Conservation (phyloP, 2,797 vertebrate species). For the Meriones psammophilus region DNA sequence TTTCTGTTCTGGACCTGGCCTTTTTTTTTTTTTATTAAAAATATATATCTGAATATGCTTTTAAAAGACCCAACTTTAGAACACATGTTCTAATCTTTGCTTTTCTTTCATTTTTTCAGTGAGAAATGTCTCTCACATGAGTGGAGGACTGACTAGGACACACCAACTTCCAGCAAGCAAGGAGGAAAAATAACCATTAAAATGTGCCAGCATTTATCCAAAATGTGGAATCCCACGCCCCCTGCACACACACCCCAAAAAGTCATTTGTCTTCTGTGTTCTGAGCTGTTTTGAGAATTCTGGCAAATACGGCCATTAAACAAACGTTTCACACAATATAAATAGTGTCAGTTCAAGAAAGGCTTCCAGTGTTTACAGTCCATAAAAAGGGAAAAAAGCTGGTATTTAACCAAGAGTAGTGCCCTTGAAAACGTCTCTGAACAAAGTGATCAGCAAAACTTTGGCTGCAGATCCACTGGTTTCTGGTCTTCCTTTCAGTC, state of each 20-base stretch:
- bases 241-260: constrained; percentile 61
- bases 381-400: constrained; percentile 73
- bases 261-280: constrained; percentile 86
- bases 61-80: constrained; percentile 15
- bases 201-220: constrained; percentile 68
- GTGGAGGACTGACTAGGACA: constrained; percentile 11
- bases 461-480: constrained; percentile 84
- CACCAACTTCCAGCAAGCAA: constrained; percentile 53
- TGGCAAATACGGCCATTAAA: constrained; percentile 85
- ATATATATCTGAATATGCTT: constrained; percentile 47
- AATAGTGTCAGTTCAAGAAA: constrained; percentile 87
- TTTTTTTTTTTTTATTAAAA: neutral
- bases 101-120: constrained; percentile 66
- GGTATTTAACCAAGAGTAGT: constrained; percentile 83
- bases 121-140: constrained; percentile 33
- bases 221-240: constrained; percentile 75
- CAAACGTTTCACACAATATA: constrained; percentile 85
- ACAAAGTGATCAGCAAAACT: constrained; percentile 87
- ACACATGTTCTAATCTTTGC: constrained; percentile 62
- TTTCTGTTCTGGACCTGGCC: constrained; percentile 34
- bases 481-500: constrained; percentile 69
- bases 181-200: constrained; percentile 75
- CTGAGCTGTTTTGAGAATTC: constrained; percentile 83
- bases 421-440: constrained; percentile 85
- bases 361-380: constrained; percentile 87